Conservation (phyloP, 2,888 invertebrate species). For the Apoda limacodes region DNA sequence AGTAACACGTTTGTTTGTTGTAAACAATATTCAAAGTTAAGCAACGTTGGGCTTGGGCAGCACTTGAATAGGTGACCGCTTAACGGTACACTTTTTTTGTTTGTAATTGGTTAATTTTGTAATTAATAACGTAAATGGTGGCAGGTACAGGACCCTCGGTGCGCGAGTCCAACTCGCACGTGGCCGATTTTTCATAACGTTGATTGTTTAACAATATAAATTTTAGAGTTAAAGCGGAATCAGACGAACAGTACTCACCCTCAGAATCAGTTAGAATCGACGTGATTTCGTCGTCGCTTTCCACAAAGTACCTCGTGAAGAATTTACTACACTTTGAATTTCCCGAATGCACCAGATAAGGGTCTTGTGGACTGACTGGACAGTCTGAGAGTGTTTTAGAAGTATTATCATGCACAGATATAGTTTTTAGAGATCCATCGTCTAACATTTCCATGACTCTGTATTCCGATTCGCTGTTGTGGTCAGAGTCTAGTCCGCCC, state of each 20-base stretch:
- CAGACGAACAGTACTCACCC: constrained; percentile 61
- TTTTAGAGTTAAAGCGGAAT: no score
- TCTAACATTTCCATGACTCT: constrained; percentile 62
- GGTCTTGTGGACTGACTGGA: constrained; percentile 55
- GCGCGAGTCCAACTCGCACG: no score
- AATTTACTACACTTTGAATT: constrained; percentile 74
- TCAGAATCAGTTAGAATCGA: constrained; percentile 80
- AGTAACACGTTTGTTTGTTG: no score
- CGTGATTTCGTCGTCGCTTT: constrained; percentile 77
- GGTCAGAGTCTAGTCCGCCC: constrained; percentile 41
- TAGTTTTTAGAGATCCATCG: constrained; percentile 60
- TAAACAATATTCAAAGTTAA: no score
- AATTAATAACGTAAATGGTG: no score
- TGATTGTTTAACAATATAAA: neutral
- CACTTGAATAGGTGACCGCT: no score
- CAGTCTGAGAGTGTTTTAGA: constrained; percentile 62
- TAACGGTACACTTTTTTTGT: no score
- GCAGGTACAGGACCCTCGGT: no score
- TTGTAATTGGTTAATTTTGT: no score
- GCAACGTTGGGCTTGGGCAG: no score
- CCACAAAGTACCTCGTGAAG: constrained; percentile 75
- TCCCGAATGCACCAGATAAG: constrained; percentile 59
- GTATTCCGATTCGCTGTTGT: constrained; percentile 59
- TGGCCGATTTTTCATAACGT: no score
- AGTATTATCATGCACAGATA: constrained; percentile 61